phyloP scores from a whole-genome alignment of 2,888 invertebrate genomes.

The Brenthis ino region DNA sequence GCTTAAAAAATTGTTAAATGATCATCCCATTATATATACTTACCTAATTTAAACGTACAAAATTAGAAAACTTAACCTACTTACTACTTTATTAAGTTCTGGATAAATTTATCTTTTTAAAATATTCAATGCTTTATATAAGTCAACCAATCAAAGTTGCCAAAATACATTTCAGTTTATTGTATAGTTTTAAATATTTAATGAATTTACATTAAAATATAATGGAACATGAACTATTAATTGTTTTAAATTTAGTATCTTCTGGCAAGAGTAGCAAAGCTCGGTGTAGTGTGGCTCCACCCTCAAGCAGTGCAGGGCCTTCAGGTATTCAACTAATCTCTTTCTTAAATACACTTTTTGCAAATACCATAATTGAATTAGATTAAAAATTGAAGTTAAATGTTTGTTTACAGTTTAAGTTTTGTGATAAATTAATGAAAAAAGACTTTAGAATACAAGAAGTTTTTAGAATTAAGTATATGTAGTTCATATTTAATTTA shows the following conservation, averaged over 20 bases:
- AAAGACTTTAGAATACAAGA: background rate
- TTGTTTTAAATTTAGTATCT: constrained; percentile 13
- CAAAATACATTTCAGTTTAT: no score
- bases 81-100: no score
- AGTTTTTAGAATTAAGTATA: no score
- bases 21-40: no score
- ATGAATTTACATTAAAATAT: background rate
- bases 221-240: background rate
- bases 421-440: background rate
- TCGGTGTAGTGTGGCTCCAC: constrained; percentile 57
- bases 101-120: no score
- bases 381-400: background rate
- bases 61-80: no score
- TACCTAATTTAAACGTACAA: no score
- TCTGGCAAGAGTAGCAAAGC: constrained; percentile 73
- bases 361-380: background rate
- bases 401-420: background rate
- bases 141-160: no score
- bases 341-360: background rate
- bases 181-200: no score
- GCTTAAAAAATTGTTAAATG: no score
- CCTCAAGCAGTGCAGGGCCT: constrained; percentile 43
- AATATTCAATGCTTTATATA: no score
- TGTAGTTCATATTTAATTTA: no score
- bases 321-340: constrained; percentile 45